These are phyloP conservation scores for Notoglanidium macrostoma DNA, from an alignment of 2,797 vertebrate species.

Conservation along the genomic window DNA sequence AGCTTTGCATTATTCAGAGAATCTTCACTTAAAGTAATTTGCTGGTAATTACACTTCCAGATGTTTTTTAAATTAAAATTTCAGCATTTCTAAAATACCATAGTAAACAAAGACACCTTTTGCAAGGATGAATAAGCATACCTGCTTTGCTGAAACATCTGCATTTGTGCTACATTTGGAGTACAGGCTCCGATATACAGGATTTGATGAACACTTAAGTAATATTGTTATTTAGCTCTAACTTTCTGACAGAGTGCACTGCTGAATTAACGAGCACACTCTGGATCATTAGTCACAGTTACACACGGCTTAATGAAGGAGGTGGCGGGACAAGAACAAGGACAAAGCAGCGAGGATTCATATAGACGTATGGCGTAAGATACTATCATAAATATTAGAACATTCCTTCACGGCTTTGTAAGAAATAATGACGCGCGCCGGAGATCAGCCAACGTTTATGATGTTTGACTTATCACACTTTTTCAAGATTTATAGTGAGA, in stretches of 20 bases:
- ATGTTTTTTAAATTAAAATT: not conserved
- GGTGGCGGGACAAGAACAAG: constrained; percentile 21
- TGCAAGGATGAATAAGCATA: not conserved
- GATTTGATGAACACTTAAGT: not conserved
- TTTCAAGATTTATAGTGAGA: not conserved
- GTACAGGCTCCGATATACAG: not conserved
- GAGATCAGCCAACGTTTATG: not conserved
- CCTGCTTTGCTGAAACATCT: not conserved
- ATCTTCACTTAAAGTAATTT: not conserved
- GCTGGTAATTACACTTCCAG: not conserved
- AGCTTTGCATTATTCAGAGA: not conserved
- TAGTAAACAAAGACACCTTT: not conserved
- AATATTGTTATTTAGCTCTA: not conserved
- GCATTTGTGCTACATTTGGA: not conserved
- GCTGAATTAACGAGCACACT: constrained; percentile 17
- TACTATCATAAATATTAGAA: not conserved
- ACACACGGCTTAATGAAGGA: constrained; percentile 22
- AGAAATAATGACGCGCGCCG: not conserved
- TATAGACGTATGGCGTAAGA: not conserved
- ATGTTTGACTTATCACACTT: not conserved
- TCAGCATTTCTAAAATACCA: not conserved
- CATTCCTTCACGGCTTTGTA: not conserved
- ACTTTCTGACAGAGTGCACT: constrained; percentile 13
- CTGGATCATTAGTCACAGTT: constrained; percentile 38
- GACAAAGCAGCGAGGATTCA: not conserved